Conservation (phyloP, 1,140 invertebrate species). For the Eumaeus atala region DNA sequence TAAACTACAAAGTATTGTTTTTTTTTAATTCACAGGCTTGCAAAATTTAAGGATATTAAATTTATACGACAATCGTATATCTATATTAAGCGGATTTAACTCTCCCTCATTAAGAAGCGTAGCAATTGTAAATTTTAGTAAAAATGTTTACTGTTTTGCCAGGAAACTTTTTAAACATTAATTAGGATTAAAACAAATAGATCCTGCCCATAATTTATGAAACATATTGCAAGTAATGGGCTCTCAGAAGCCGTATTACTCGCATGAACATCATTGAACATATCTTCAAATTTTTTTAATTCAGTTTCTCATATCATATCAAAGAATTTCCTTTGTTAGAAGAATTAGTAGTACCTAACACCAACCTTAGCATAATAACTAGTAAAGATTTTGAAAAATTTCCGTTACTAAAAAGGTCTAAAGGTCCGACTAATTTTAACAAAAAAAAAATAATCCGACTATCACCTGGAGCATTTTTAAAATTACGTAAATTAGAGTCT, state of each 20-base stretch:
- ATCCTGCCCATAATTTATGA: slow-evolving; percentile 88
- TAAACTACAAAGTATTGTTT: slow-evolving; percentile 81
- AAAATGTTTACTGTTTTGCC: slow-evolving; percentile 86
- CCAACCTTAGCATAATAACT: slow-evolving; percentile 89
- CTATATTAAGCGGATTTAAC: slow-evolving; percentile 84
- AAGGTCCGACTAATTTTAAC: slow-evolving; percentile 84
- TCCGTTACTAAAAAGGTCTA: slow-evolving; percentile 82
- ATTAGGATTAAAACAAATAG: slow-evolving; percentile 81
- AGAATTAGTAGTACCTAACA: slow-evolving; percentile 86
- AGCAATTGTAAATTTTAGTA: slow-evolving; percentile 82
- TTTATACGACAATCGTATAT: slow-evolving; percentile 84
- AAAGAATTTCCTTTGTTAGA: slow-evolving; percentile 82
- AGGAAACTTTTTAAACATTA: slow-evolving; percentile 87
- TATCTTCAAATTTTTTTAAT: slow-evolving; percentile 87
- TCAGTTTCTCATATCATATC: slow-evolving; percentile 75
- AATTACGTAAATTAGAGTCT: slow-evolving; percentile 82
- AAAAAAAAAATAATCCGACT: slow-evolving; percentile 86
- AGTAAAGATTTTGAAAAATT: slow-evolving; percentile 92
- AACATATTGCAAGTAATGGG: slow-evolving; percentile 86
- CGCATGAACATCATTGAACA: slow-evolving; percentile 82
- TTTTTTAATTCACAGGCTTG: slow-evolving; percentile 83
- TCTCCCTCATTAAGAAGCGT: slow-evolving; percentile 83
- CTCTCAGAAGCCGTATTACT: slow-evolving; percentile 84
- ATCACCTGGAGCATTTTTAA: slow-evolving; percentile 89
- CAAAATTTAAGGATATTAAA: slow-evolving; percentile 83